phyloP scores from a whole-genome alignment of 2,888 invertebrate genomes.

The Lasius fuliginosus region DNA sequence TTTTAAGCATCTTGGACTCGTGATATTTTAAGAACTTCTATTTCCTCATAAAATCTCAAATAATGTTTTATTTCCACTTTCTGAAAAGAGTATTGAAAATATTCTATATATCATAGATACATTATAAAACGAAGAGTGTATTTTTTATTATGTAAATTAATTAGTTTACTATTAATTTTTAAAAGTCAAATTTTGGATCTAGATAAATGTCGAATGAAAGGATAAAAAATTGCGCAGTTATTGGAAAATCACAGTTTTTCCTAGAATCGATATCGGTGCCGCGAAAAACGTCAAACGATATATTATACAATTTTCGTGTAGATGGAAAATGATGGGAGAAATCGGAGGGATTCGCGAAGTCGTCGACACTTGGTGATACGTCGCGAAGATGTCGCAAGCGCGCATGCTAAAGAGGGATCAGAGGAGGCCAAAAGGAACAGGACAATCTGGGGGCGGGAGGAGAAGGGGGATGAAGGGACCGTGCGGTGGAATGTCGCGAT shows the following conservation, averaged over 20 bases:
- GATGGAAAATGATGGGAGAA: background rate
- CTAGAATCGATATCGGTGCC: background rate
- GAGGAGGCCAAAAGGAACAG: constrained; percentile 60
- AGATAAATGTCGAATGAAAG: too few relatives aligned
- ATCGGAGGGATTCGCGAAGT: background rate
- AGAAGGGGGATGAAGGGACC: constrained; percentile 26
- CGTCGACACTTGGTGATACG: constrained; percentile 31
- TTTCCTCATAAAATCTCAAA: constrained; percentile 27
- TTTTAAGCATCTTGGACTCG: constrained; percentile 10
- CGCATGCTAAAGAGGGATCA: constrained; percentile 62
- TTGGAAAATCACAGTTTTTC: background rate
- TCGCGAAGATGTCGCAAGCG: constrained; percentile 21
- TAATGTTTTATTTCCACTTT: background rate
- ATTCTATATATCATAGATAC: background rate
- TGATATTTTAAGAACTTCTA: constrained; percentile 27
- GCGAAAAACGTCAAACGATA: constrained; percentile 34
- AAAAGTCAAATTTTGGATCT: background rate
- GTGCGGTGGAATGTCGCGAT: constrained; percentile 73
- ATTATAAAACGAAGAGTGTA: background rate
- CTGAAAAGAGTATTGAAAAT: background rate
- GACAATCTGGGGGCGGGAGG: background rate
- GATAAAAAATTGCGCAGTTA: background rate
- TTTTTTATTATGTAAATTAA: background rate
- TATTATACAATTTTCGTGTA: constrained; percentile 60
- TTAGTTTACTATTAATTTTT: constrained; percentile 1